Evolutionary conservation across 2,888 invertebrate species (phyloP).

Genomic region (Calameuta filiformis): DNA sequence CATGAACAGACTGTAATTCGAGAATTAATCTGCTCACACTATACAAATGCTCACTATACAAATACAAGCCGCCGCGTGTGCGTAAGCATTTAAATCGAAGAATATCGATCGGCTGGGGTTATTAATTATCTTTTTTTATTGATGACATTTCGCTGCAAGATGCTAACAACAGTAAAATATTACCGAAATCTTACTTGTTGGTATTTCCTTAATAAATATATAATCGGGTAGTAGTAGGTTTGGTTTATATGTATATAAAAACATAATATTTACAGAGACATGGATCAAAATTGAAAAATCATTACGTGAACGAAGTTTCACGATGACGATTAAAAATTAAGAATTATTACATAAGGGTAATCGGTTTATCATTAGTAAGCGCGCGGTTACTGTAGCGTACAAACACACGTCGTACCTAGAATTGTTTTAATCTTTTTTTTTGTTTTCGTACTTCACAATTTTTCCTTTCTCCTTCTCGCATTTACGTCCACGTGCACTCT

Average conservation of each 20-base stretch:
- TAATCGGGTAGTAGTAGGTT: slow-evolving; percentile 47
- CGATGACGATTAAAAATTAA: slow-evolving; percentile 54
- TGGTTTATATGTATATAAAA: slow-evolving; percentile 51
- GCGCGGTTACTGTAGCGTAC: slow-evolving; percentile 49
- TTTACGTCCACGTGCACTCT: slow-evolving; percentile 5
- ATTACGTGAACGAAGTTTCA: slow-evolving; percentile 33
- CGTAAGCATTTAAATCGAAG: not conserved
- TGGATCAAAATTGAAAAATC: slow-evolving; percentile 43
- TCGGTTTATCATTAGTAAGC: slow-evolving; percentile 54
- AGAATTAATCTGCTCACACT: not conserved
- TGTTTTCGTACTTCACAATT: slow-evolving; percentile 16
- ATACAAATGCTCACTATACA: not conserved
- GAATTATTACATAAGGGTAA: slow-evolving; percentile 52
- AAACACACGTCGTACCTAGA: slow-evolving; percentile 37
- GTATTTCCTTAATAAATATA: slow-evolving; percentile 59
- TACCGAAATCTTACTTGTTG: slow-evolving; percentile 56
- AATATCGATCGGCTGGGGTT: slow-evolving; percentile 33
- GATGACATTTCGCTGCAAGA: slow-evolving; percentile 57
- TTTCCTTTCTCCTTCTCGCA: slow-evolving; percentile 22
- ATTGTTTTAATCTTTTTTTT: slow-evolving; percentile 29
- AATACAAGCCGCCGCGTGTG: not conserved
- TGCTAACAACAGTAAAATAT: slow-evolving; percentile 61
- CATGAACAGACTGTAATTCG: slow-evolving; percentile 33
- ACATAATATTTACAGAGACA: slow-evolving; percentile 60
- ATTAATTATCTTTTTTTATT: slow-evolving; percentile 54